phyloP scores from a whole-genome alignment of 2,113 vertebrate species.

The Argyrosomus japonicus region DNA sequence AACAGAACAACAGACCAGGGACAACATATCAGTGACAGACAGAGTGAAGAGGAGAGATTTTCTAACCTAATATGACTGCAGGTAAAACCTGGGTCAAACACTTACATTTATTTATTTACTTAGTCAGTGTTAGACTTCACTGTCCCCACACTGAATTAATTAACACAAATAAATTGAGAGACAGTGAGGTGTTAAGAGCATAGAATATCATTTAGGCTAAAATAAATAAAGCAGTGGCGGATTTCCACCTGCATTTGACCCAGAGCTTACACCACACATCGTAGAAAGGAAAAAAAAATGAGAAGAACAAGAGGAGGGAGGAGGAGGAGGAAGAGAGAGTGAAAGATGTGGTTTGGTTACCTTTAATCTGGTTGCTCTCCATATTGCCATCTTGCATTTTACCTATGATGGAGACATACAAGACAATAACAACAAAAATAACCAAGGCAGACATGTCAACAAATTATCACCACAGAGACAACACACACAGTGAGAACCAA shows the following conservation, averaged over 20 bases:
- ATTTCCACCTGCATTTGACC: constrained; percentile 63
- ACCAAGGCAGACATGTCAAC: constrained; percentile 89
- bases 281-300: constrained; percentile 38
- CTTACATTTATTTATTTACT: neutral
- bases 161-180: neutral
- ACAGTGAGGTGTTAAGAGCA: neutral
- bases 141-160: constrained; percentile 1
- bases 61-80: constrained; percentile 52
- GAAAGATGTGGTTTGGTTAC: constrained; percentile 89
- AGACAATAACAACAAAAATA: constrained; percentile 92
- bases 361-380: constrained; percentile 99
- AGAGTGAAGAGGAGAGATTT: constrained; percentile 49
- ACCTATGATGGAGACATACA: constrained; percentile 97
- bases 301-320: constrained; percentile 3
- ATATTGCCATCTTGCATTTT: constrained; percentile 99
- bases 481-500: constrained; percentile 79
- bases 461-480: constrained; percentile 69
- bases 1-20: constrained; percentile 71
- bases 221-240: constrained; percentile 16
- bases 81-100: constrained; percentile 68
- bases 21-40: constrained; percentile 73
- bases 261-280: constrained; percentile 53
- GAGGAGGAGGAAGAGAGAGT: constrained; percentile 39
- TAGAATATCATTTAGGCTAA: neutral
- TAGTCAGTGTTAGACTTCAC: neutral